Evolutionary conservation across 2,797 vertebrate genomes (phyloP), one percentile per base, ranked within the genome.

Genomic region (Malurus splendens): DNA sequence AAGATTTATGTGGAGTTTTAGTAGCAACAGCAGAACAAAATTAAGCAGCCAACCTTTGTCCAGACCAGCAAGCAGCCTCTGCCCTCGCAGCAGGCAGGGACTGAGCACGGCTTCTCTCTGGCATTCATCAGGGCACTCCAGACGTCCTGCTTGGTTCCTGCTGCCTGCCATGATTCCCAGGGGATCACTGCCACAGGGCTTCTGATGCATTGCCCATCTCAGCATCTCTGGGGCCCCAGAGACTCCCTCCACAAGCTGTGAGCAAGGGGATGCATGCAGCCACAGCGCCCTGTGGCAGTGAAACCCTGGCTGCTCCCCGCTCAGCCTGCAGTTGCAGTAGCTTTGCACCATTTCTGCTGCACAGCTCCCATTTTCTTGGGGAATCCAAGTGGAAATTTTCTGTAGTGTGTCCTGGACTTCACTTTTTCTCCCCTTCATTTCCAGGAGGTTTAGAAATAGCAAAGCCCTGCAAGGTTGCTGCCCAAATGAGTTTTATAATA

Each of bases 1-100:
- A 81, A 88, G 88, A 94, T 94, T 90, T 92, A 92, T 87, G 56
- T 74, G 71, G 30, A 59, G 19, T 68, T 88, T 92, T 59, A 90
- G 86, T 56, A 82, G 45, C 68, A 82, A 20, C 18, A 93, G 76
- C 87, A 93, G 85, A 68, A 87, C 67, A 70, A 84, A 83, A 95
- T 87, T 64, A 94, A 92, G 84, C 71, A 81, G 52, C 55, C 82
- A 75, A 67, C 73, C 64, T 93, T 81, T 86, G 84, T 77, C 44
- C 79, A 83, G 73, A 81, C 4, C 52, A 68, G 74, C 48, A 12
- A 81, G 66, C 70, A 78, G 56, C 61, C 86, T 86, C 45, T 93
- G 66, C 67, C 74, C 77, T 87, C 2, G 0, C 56, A 70, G 84
- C 55, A 14, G 0, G 50, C 38, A 41, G 72, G 52, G 68, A 59